Evolutionary conservation across 2,113 vertebrate species (phyloP).

Genomic region (Oryzias woworae): DNA sequence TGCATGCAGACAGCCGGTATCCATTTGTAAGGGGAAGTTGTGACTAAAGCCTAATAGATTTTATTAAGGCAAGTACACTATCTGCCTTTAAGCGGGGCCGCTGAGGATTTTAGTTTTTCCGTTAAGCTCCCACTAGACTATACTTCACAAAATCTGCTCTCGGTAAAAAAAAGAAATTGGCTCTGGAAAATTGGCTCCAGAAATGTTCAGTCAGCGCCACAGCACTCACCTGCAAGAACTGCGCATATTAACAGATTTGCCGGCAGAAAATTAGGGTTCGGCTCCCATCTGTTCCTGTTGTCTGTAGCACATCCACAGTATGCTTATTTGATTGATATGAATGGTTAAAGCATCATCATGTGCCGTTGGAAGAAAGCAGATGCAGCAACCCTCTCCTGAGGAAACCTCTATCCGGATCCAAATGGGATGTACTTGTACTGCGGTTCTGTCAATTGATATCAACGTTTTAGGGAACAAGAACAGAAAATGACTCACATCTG

Average conservation of each 20-base stretch:
- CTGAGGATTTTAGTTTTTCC: not conserved
- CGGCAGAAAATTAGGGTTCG: not conserved
- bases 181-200: no score
- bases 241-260: not conserved
- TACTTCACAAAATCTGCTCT: no score
- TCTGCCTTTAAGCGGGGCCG: no score
- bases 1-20: no score
- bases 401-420: not conserved
- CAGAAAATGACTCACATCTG: conserved; percentile 9
- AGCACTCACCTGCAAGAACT: no score
- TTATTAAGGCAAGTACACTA: no score
- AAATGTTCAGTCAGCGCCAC: no score
- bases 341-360: not conserved
- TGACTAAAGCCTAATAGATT: no score
- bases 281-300: not conserved
- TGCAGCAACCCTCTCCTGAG: not conserved
- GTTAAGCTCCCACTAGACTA: not conserved
- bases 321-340: not conserved
- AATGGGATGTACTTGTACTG: not conserved
- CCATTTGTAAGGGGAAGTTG: no score
- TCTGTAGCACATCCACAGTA: not conserved
- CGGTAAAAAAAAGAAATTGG: no score
- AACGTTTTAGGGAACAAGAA: not conserved
- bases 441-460: not conserved
- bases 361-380: not conserved